These are phyloP conservation scores for Luidia sarsii DNA, from an alignment of 53 echinoderm and acorn worm genomes.

Conservation along the genomic window DNA sequence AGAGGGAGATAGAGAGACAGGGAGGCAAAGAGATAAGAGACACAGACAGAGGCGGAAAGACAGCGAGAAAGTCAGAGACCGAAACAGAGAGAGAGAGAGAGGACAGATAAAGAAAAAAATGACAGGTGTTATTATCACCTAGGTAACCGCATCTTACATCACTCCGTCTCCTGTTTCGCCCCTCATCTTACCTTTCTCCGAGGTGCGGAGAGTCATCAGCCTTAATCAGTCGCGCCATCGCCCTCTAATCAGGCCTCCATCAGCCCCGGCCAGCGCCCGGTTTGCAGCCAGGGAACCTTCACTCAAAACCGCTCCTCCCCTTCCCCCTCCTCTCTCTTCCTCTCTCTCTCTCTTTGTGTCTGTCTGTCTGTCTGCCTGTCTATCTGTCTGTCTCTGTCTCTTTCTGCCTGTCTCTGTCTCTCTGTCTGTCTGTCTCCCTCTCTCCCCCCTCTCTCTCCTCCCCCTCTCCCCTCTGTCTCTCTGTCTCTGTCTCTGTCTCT, in stretches of 20 bases:
- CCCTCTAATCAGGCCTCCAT: slow-evolving; percentile 24
- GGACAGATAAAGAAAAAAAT: neutral
- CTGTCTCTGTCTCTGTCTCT: no score
- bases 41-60: slow-evolving; percentile 18
- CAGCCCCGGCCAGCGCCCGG: no score
- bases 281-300: no score
- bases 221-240: slow-evolving; percentile 28
- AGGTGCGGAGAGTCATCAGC: slow-evolving; percentile 49
- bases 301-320: no score
- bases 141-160: slow-evolving; percentile 44
- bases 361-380: no score
- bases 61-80: neutral
- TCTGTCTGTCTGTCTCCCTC: no score
- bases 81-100: neutral
- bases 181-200: slow-evolving; percentile 19
- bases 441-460: no score
- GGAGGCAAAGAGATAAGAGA: neutral
- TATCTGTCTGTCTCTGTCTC: no score
- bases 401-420: no score
- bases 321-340: no score
- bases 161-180: neutral
- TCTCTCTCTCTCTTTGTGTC: no score
- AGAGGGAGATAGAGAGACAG: neutral
- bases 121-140: slow-evolving; percentile 21
- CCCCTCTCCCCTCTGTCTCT: no score